A percentile compares a stretch with the other conserved stretches of the same genome.
These are phyloP conservation scores for Nephrocerus scutellatus DNA, from an alignment of 2,888 invertebrate species.

Conservation along the genomic window DNA sequence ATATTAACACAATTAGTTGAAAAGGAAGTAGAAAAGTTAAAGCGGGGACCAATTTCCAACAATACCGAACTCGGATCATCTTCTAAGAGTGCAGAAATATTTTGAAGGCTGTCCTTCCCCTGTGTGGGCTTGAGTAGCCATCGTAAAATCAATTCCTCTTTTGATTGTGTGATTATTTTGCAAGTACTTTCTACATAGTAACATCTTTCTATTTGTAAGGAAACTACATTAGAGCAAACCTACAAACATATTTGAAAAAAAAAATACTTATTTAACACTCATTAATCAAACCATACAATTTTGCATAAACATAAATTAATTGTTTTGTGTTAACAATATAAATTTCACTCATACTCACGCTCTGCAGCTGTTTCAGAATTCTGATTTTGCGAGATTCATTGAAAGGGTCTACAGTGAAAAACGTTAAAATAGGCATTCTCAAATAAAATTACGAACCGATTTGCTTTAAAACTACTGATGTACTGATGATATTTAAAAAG, in stretches of 20 bases:
- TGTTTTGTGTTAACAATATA: no score
- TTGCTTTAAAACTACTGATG: background rate
- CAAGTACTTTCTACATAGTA: constrained; percentile 62
- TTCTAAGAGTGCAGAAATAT: constrained; percentile 29
- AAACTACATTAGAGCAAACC: constrained; percentile 2
- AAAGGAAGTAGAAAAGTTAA: constrained; percentile 92
- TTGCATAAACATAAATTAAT: constrained; percentile 6
- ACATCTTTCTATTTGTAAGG: constrained; percentile 58
- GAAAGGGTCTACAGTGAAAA: constrained; percentile 57
- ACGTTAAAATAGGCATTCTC: constrained; percentile 54
- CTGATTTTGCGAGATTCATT: constrained; percentile 56
- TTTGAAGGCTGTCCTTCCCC: constrained; percentile 50
- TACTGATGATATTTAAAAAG: no score
- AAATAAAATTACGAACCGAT: constrained; percentile 1
- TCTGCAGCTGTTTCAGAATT: constrained; percentile 53
- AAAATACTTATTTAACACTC: background rate
- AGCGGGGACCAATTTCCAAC: constrained; percentile 86
- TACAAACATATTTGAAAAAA: constrained; percentile 1
- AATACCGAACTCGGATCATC: constrained; percentile 46
- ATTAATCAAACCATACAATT: no score
- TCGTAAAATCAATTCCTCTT: constrained; percentile 59
- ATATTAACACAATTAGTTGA: constrained; percentile 96
- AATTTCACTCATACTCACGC: constrained; percentile 30
- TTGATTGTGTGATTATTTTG: constrained; percentile 48
- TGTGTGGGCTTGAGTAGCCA: constrained; percentile 76